phyloP scores from a whole-genome alignment of 1,140 invertebrate genomes.

The Drosophila simulans region DNA sequence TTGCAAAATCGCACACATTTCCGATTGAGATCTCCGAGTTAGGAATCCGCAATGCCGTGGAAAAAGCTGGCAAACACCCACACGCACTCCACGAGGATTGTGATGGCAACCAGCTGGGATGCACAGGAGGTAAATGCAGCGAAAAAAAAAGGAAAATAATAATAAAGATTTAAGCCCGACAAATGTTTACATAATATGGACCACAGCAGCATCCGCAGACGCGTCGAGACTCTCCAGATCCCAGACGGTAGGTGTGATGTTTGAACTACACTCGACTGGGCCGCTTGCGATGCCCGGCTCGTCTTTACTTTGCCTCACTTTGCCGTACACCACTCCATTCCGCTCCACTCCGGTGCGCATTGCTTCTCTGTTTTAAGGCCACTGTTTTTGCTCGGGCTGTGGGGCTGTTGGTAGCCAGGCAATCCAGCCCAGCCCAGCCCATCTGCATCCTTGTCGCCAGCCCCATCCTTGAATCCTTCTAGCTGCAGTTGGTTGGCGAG shows the following conservation, averaged over 20 bases:
- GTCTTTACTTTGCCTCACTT: constrained; percentile 29
- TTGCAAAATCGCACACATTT: constrained; percentile 36
- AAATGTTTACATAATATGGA: constrained; percentile 75
- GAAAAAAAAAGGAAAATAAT: constrained; percentile 7
- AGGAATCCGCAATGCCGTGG: constrained; percentile 31
- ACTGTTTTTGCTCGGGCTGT: constrained; percentile 59
- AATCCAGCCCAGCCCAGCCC: constrained; percentile 5
- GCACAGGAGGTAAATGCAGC: constrained; percentile 1
- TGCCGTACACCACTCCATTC: not conserved
- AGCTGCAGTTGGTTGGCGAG: not conserved
- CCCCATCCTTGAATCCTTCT: not conserved
- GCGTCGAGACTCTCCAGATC: constrained; percentile 37
- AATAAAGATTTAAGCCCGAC: constrained; percentile 37
- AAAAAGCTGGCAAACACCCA: not conserved
- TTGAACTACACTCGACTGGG: constrained; percentile 76
- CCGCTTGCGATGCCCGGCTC: constrained; percentile 35
- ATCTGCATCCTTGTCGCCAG: constrained; percentile 22
- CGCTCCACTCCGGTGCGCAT: constrained; percentile 25
- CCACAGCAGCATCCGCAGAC: constrained; percentile 52
- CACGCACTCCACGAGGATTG: constrained; percentile 5
- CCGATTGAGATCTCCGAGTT: constrained; percentile 34
- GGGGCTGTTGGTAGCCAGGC: constrained; percentile 24
- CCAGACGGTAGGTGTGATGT: constrained; percentile 70
- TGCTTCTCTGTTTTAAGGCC: constrained; percentile 52
- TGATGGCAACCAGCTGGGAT: constrained; percentile 1